Percentiles rank a stretch among this genome's conserved stretches.
Evolutionary conservation across 2,797 vertebrate genomes (phyloP).

Genomic region (Sebastes cheni): DNA sequence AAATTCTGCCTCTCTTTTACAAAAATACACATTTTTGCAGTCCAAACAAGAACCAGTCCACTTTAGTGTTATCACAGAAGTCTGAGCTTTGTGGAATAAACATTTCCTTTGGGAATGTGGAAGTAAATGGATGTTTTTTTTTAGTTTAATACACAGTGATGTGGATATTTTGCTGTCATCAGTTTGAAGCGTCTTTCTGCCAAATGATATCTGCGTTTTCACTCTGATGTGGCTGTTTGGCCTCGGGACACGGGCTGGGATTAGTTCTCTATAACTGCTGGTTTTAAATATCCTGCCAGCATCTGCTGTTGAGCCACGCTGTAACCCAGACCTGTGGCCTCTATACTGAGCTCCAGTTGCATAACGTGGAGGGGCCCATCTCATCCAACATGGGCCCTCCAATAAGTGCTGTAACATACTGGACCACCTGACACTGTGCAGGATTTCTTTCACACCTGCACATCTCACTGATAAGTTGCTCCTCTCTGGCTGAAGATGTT

Average conservation of each 20-base stretch:
- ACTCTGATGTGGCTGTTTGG: not conserved
- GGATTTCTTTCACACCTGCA: conserved; percentile 1
- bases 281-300: conserved; percentile 7
- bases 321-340: not conserved
- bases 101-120: not conserved
- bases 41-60: not conserved
- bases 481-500: not conserved
- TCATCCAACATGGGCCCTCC: not conserved
- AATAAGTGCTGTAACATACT: not conserved
- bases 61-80: not conserved
- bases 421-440: not conserved
- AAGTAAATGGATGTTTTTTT: not conserved
- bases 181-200: not conserved
- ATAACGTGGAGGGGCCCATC: not conserved
- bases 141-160: not conserved
- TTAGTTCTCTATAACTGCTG: not conserved
- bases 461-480: not conserved
- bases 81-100: not conserved
- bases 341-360: not conserved
- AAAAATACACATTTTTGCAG: not conserved
- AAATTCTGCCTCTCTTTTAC: no score
- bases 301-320: not conserved
- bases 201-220: not conserved
- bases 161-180: not conserved
- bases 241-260: not conserved